Evolutionary conservation across 1,140 invertebrate genomes (phyloP).

Genomic region (Lordiphosa clarofinis): DNA sequence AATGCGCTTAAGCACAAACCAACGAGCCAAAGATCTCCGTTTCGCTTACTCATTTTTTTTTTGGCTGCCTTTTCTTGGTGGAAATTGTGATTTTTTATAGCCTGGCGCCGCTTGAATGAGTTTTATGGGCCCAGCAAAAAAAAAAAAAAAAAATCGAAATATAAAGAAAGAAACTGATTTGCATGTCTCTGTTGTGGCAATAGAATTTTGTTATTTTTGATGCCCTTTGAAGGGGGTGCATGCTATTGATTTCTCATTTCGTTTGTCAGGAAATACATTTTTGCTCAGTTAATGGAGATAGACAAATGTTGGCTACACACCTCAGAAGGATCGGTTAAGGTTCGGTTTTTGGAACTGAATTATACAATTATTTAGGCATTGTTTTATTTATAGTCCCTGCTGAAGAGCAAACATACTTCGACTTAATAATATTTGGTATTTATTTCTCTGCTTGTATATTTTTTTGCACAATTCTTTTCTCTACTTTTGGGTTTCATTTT

Average conservation of each 20-base stretch:
- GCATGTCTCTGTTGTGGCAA: constrained; percentile 43
- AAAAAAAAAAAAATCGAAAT: constrained; percentile 11
- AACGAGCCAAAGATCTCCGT: constrained; percentile 59
- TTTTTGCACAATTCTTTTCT: constrained; percentile 1
- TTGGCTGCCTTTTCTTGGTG: constrained; percentile 44
- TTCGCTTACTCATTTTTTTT: constrained; percentile 19
- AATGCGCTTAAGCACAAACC: constrained; percentile 64
- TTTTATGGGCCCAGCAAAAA: constrained; percentile 57
- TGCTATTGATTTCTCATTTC: constrained; percentile 24
- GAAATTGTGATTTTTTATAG: constrained; percentile 69
- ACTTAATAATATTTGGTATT: background rate
- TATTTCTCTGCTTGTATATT: background rate
- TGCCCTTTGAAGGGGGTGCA: constrained; percentile 17
- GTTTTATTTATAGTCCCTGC: too few species aligned
- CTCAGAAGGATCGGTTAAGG: too few species aligned
- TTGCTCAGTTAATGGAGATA: background rate
- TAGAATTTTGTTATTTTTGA: constrained; percentile 20
- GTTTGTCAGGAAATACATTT: constrained; percentile 1
- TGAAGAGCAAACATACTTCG: background rate
- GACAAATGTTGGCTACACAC: too few species aligned
- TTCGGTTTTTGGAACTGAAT: too few species aligned
- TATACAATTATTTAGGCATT: too few species aligned
- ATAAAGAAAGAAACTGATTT: constrained; percentile 55
- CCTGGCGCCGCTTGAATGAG: constrained; percentile 73
- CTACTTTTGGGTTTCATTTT: constrained; percentile 7